Conservation (phyloP, 2,113 vertebrate genomes). For the Tor tambroides region DNA sequence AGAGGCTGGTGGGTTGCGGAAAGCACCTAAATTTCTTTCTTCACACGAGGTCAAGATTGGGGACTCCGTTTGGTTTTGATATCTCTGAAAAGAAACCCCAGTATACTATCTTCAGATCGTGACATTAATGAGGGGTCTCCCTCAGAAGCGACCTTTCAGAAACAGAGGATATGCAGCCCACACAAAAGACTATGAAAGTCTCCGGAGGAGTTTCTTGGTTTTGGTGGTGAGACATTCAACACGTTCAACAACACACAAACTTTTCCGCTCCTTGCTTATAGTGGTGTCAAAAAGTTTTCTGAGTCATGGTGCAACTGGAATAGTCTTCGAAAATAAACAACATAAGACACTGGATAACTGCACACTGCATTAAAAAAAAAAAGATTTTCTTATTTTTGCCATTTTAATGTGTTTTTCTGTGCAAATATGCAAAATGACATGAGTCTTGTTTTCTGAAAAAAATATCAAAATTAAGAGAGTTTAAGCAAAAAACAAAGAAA, state of each 20-base stretch:
- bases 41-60: not conserved
- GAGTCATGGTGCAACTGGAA: constrained; percentile 36
- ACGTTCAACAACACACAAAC: constrained; percentile 19
- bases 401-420: no score
- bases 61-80: constrained; percentile 37
- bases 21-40: not conserved
- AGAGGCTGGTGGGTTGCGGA: not conserved
- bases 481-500: no score
- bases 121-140: constrained; percentile 57
- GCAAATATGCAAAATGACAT: no score
- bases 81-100: constrained; percentile 36
- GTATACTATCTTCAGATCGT: constrained; percentile 3
- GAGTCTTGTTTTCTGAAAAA: no score
- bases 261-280: constrained; percentile 36
- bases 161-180: constrained; percentile 3
- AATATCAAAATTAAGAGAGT: no score
- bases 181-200: not conserved
- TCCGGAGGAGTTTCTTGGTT: constrained; percentile 42
- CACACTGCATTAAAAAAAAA: no score
- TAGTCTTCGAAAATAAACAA: constrained; percentile 16
- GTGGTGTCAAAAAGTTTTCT: constrained; percentile 24
- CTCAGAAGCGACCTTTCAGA: constrained; percentile 35
- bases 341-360: not conserved
- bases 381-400: no score
- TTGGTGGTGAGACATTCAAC: constrained; percentile 21